Percentiles rank a stretch among this genome's conserved stretches.
phyloP scores from a whole-genome alignment of 30 jellyfish, hydroid and myxozoan species.

The Turritopsis dohrnii region DNA sequence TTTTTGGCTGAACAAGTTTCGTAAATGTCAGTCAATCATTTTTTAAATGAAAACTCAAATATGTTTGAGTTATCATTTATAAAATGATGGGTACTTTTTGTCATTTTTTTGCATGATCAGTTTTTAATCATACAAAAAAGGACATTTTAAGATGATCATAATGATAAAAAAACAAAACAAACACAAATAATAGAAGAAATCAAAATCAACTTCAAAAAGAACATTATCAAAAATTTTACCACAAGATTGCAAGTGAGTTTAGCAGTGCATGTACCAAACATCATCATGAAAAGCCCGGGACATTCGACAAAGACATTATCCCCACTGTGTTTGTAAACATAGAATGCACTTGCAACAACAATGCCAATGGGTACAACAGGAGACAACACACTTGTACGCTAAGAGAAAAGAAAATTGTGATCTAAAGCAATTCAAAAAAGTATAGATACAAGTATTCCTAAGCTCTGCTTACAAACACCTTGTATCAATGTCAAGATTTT shows the following conservation, averaged over 20 bases:
- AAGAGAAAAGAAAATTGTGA: neutral
- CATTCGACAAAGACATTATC: slow-evolving; percentile 45
- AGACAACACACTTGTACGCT: slow-evolving; percentile 83
- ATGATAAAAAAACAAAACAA: no score
- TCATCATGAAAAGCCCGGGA: slow-evolving; percentile 44
- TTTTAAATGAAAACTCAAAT: no score
- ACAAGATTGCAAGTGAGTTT: slow-evolving; percentile 72
- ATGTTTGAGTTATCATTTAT: no score
- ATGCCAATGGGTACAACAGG: slow-evolving; percentile 84
- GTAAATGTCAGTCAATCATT: no score
- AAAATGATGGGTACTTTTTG: no score
- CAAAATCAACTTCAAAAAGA: no score
- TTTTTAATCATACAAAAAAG: no score
- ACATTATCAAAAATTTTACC: slow-evolving; percentile 40
- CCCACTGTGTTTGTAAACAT: slow-evolving; percentile 69
- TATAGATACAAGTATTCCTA: neutral
- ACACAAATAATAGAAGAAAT: no score
- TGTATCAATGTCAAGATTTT: neutral
- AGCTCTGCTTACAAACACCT: neutral
- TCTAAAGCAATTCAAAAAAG: neutral
- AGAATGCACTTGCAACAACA: slow-evolving; percentile 64
- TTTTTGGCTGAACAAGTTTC: no score
- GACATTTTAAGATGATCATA: no score
- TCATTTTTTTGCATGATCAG: no score
- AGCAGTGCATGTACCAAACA: slow-evolving; percentile 65